Evolutionary conservation across 2,888 invertebrate genomes (phyloP), one percentile per base, ranked within the genome.

Genomic region (Sthenelais limicola): DNA sequence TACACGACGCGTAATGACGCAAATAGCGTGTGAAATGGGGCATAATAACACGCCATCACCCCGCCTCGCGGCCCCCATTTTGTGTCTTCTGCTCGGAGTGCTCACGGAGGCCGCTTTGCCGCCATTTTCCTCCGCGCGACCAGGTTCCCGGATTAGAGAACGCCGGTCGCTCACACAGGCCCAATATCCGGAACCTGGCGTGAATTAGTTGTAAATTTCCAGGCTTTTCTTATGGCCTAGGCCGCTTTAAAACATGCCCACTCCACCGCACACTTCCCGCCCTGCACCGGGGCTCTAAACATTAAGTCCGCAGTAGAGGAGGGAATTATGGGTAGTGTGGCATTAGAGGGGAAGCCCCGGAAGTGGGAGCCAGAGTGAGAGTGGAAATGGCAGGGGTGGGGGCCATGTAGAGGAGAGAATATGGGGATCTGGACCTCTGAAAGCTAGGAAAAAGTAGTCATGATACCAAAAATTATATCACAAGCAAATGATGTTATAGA

Each of bases 1-100:
- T 62, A 28, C 3, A 62, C 38, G 62, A 21, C 26, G 38, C 38
- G 38, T 12, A 24, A 62, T 62, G 62, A 62, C 62, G 62, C 62
- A 62, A 62, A 62, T 62, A 28, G 62, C 62, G 62, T 38, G 62
- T 62, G 62, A 62, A 62, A 62, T 62, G 62, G 62, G 18, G 38
- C 62, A 43, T 62, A 62, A 62, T 62, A 62, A 38, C 62, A 62
- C 62, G 21, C 62, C 26, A 35, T 62, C 38, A 51, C 51, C 1
- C 35, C 35, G 62, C 38, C 35, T 9, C 62, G 18, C 62, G 24
- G 35, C 5, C 32, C 62, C 38, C 35, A 35, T 38, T 62, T 62
- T 62, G 62, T 62, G n/a, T n/a, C n/a, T n/a, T n/a, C 38, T 26
- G 35, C 4, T 12, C 38, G 62, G 38, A 15, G 62, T n/a, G 24